These are phyloP conservation scores for Gopherus evgoodei DNA, from an alignment of 2,113 vertebrate species.

Conservation along the genomic window DNA sequence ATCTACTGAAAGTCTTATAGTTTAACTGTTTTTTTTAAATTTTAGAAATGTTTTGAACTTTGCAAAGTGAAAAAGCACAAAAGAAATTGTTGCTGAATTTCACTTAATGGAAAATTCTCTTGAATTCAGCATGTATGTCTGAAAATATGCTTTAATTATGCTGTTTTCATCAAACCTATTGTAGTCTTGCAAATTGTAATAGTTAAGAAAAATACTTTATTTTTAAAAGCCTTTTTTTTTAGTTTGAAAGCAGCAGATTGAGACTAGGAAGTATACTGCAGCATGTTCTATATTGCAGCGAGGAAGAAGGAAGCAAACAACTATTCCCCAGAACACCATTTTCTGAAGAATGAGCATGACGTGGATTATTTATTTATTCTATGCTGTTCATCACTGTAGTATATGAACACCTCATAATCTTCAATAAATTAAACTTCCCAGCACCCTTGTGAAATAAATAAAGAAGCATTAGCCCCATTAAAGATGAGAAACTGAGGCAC, in stretches of 20 bases:
- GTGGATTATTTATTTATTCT: not conserved
- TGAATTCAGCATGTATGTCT: not conserved
- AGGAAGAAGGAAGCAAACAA: not conserved
- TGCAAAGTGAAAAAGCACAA: not conserved
- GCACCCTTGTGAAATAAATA: not conserved
- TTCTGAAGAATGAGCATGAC: not conserved
- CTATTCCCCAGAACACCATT: not conserved
- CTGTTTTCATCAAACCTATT: not conserved
- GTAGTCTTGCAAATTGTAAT: too few relatives aligned
- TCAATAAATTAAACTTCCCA: not conserved
- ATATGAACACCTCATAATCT: not conserved
- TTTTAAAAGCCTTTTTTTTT: not conserved
- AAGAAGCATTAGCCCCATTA: not conserved
- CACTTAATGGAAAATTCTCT: not conserved
- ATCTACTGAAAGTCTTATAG: not conserved
- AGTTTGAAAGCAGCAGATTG: not conserved
- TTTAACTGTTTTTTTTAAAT: not conserved
- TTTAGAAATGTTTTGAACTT: not conserved
- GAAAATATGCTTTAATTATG: not conserved
- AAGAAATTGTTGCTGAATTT: not conserved
- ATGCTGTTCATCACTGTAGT: not conserved
- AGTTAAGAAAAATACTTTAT: not conserved
- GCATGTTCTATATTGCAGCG: not conserved
- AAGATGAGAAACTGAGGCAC: not conserved
- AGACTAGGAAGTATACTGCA: not conserved